Conservation (phyloP, 2,113 vertebrate genomes). For the Axis porcinus region DNA sequence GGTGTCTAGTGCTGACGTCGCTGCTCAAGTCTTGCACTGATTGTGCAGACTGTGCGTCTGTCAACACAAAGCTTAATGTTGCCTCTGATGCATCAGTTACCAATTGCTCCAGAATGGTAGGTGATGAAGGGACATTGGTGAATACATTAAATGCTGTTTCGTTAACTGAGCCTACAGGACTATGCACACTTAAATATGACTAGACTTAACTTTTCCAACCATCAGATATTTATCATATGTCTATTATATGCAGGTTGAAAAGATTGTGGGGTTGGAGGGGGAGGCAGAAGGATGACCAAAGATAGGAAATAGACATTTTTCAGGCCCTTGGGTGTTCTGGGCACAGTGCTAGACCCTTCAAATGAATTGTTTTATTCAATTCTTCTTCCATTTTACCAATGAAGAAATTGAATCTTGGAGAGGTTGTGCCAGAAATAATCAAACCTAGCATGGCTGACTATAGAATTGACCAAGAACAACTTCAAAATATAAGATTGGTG, state of each 20-base stretch:
- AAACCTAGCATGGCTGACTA: background rate
- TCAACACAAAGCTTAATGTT: background rate
- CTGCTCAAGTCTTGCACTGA: background rate
- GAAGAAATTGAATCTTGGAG: background rate
- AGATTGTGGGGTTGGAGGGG: fast-evolving
- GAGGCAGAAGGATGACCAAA: background rate
- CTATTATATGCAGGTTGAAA: background rate
- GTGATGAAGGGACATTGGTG: background rate
- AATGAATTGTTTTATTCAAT: background rate
- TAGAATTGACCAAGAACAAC: background rate
- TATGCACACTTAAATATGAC: background rate
- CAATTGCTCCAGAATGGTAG: background rate
- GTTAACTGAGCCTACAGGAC: background rate
- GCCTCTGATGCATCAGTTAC: background rate
- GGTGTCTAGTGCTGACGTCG: background rate
- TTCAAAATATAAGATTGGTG: background rate
- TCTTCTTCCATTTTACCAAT: background rate
- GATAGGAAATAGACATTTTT: background rate
- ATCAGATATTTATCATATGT: background rate
- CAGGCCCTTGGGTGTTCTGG: background rate
- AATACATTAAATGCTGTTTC: background rate
- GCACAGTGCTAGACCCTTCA: background rate
- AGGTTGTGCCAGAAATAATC: background rate
- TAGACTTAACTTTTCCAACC: background rate
- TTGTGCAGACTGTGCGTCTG: background rate